Evolutionary conservation across 2,113 vertebrate species (phyloP).

Genomic region (Reinhardtius hippoglossoides): DNA sequence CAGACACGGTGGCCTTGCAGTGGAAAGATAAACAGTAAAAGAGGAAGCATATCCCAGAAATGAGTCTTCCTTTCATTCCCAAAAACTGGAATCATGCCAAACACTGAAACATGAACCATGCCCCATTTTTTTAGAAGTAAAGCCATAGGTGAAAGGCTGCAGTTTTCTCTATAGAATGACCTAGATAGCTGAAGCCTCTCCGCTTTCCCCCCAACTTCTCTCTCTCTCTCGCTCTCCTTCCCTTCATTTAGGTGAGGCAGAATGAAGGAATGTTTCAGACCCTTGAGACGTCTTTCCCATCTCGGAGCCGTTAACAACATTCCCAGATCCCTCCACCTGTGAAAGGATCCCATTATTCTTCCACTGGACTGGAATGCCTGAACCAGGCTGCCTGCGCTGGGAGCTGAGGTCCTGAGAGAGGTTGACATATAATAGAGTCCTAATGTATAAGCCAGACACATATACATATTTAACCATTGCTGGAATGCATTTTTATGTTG

Average conservation of each 20-base stretch:
- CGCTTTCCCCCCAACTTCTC: not conserved
- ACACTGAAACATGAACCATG: slow-evolving; percentile 4
- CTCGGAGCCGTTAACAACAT: slow-evolving; percentile 68
- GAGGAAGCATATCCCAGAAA: slow-evolving; percentile 6
- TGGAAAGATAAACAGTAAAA: slow-evolving; percentile 34
- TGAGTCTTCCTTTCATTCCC: slow-evolving; percentile 42
- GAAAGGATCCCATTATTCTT: slow-evolving; percentile 78
- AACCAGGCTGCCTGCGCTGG: slow-evolving; percentile 19
- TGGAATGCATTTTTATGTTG: not conserved
- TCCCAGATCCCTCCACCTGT: slow-evolving; percentile 69
- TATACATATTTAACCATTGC: slow-evolving; percentile 2
- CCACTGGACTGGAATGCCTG: slow-evolving; percentile 46
- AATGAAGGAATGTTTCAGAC: slow-evolving; percentile 68
- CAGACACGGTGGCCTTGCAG: slow-evolving; percentile 14
- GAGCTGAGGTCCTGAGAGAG: slow-evolving; percentile 16
- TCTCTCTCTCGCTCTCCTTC: not conserved
- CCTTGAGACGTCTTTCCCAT: slow-evolving; percentile 65
- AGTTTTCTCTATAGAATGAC: slow-evolving; percentile 35
- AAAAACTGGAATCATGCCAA: slow-evolving; percentile 21
- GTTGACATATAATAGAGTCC: slow-evolving; percentile 10
- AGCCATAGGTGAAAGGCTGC: slow-evolving; percentile 26
- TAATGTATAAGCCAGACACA: slow-evolving; percentile 2
- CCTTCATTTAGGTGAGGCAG: slow-evolving; percentile 29
- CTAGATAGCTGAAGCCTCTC: slow-evolving; percentile 38
- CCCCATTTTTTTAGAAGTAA: slow-evolving; percentile 22